Percentiles rank a stretch among this genome's conserved stretches.
These are phyloP conservation scores for Artemisiospiza belli DNA, from an alignment of 2,113 vertebrate genomes.

Conservation along the genomic window DNA sequence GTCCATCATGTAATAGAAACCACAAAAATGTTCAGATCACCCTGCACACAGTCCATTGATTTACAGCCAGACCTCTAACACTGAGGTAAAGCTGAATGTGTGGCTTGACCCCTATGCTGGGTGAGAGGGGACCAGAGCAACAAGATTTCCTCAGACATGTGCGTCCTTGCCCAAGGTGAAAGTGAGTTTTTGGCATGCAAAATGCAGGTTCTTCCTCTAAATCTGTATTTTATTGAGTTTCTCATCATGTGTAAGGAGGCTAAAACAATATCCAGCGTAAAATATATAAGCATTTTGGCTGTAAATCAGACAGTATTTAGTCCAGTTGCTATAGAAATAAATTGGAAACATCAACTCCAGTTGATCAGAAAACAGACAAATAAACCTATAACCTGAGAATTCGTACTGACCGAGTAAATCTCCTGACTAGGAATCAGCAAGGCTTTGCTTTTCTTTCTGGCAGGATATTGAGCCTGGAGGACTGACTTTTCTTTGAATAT, in stretches of 20 bases:
- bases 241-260: not conserved
- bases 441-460: not conserved
- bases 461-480: rapidly evolving
- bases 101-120: rapidly evolving
- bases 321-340: not conserved
- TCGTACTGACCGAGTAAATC: not conserved
- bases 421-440: not conserved
- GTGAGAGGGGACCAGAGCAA: rapidly evolving
- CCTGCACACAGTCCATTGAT: not conserved
- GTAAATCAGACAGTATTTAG: not conserved
- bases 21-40: not conserved
- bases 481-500: not conserved
- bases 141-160: rapidly evolving
- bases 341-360: not conserved
- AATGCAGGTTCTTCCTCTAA: not conserved
- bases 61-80: not conserved
- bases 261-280: not conserved
- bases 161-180: not conserved
- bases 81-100: not conserved
- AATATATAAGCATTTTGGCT: not conserved
- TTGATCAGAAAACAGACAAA: not conserved
- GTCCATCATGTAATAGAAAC: not conserved
- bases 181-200: not conserved
- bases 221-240: not conserved
- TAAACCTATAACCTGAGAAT: not conserved